These are phyloP conservation scores for Tiphia femorata DNA, from an alignment of 2,888 invertebrate species.

Conservation along the genomic window DNA sequence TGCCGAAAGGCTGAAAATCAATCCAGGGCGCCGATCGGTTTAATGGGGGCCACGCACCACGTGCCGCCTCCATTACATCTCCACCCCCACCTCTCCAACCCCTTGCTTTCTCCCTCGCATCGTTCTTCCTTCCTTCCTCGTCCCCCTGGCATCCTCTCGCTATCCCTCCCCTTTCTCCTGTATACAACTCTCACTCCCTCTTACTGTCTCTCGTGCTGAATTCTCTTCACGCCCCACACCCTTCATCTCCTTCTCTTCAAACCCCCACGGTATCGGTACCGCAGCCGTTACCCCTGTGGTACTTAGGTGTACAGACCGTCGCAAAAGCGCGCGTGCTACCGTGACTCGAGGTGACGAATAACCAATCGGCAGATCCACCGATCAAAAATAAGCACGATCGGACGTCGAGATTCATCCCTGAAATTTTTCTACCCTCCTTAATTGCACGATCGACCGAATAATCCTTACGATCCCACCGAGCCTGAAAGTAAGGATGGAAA, in stretches of 20 bases:
- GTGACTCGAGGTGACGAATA: no score
- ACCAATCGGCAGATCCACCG: no score
- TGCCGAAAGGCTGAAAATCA: slow-evolving; percentile 60
- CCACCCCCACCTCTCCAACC: slow-evolving; percentile 1
- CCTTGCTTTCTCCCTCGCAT: background rate
- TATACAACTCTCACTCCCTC: slow-evolving; percentile 20
- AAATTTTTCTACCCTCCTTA: no score
- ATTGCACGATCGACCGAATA: no score
- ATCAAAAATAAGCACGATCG: no score
- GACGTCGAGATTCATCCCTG: no score
- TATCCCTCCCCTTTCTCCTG: background rate
- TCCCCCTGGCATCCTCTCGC: slow-evolving; percentile 9
- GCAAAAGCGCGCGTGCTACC: no score
- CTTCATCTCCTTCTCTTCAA: slow-evolving; percentile 30
- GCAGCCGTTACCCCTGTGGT: slow-evolving; percentile 38
- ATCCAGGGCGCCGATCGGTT: slow-evolving; percentile 53
- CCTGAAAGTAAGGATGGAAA: no score
- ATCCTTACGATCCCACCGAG: no score
- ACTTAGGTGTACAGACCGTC: slow-evolving; percentile 32
- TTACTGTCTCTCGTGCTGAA: slow-evolving; percentile 31
- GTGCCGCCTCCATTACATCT: slow-evolving; percentile 49
- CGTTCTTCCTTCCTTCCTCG: slow-evolving; percentile 10
- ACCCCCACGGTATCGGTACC: slow-evolving; percentile 9
- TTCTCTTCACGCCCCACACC: slow-evolving; percentile 34
- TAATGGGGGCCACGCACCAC: slow-evolving; percentile 55